Evolutionary conservation across 2,113 vertebrate species (phyloP), one percentile per base, ranked within the genome.

Genomic region (Pollimyrus isidori): DNA sequence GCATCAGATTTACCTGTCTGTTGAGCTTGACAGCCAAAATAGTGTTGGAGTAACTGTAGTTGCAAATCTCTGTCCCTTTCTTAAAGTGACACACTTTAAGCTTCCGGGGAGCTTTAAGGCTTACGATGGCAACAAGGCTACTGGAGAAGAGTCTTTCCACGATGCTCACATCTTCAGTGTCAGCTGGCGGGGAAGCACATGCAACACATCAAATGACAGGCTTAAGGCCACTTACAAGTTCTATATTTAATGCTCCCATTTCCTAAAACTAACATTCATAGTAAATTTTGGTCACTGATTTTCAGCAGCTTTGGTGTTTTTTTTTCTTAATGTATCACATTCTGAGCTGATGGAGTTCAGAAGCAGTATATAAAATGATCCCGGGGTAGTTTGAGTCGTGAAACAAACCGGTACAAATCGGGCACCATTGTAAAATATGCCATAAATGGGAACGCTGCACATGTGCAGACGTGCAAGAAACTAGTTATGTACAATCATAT

Each of bases 31-130:
- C 96, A 88, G 97, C 95, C 87, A 98, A 92, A 91, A 99, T 97
- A 90, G 95, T 95, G 95, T 94, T 96, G 92, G 97, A 97, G 93
- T 99, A 99, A 95, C 97, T 98, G 92, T 99, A 99, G 93, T 97
- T 99, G 92, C 98, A 99, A 95, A 99, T 99, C 94, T 99, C 98
- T 0, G 97, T 99, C 89, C 97, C 98, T 93, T 99, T 99, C 95
- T 98, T 99, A 94, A 99, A 99, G 94, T 99, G 98, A 89, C 98
- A 98, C 89, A 99, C 97, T 53, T 99, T 98, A 97, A 99, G 98
- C 62, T 97, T 97, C n/a, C 97, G 96, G 0, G 97, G 97, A 91
- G 94, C 96, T 1, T 93, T 73, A 90, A 93, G 94, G 88, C 97
- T 98, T 91, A 99, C 98, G 92, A 99, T 97, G 21, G 98, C 98